These are phyloP conservation scores for Halcyon senegalensis DNA, from an alignment of 2,113 vertebrate genomes.

Conservation along the genomic window DNA sequence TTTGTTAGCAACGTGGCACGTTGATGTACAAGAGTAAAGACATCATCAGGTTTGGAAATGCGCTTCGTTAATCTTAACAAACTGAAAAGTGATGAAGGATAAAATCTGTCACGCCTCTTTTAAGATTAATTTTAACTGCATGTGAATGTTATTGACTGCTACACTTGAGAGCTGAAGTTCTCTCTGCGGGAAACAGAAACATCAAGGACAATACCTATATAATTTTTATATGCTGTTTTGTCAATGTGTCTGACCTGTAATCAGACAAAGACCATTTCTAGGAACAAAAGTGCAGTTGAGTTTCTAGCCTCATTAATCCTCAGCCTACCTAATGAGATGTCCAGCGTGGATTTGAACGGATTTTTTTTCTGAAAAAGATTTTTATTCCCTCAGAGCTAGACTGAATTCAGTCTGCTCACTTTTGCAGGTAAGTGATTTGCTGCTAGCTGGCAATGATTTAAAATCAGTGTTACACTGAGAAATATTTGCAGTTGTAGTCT, in stretches of 20 bases:
- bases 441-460: not conserved
- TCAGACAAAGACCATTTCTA: not conserved
- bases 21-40: not conserved
- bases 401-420: not conserved
- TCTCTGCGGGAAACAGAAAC: not conserved
- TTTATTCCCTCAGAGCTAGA: not conserved
- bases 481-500: not conserved
- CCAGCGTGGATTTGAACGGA: not conserved
- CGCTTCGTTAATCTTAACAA: not conserved
- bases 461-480: not conserved
- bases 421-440: not conserved
- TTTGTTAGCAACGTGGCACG: not conserved
- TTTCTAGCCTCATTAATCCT: not conserved
- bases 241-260: not conserved
- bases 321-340: not conserved
- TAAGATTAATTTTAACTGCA: not conserved
- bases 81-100: not conserved
- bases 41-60: not conserved
- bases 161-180: not conserved
- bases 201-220: not conserved
- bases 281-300: not conserved
- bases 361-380: not conserved
- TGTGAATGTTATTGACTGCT: not conserved
- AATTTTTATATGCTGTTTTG: not conserved
- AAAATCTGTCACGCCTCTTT: slow-evolving; percentile 1